These are phyloP conservation scores for Pardosa pseudoannulata DNA, from an alignment of 2,888 invertebrate species.

Conservation along the genomic window DNA sequence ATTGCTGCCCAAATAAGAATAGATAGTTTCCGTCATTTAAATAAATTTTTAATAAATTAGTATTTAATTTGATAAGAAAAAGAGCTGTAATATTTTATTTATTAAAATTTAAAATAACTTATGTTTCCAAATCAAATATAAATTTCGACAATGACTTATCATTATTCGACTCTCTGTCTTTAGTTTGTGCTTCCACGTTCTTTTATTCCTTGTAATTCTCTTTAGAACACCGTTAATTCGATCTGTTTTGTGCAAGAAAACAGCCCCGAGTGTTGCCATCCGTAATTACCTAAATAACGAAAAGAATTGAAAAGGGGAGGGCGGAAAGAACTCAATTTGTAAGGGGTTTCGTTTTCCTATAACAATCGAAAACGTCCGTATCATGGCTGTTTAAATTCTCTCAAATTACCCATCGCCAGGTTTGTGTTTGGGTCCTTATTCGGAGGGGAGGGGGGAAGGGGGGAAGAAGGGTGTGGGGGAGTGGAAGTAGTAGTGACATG, in stretches of 20 bases:
- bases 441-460: neutral
- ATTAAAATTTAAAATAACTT: too few relatives aligned
- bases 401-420: conserved; percentile 49
- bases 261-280: conserved; percentile 18
- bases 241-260: conserved; percentile 18
- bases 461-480: conserved; percentile 30
- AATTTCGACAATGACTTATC: too few relatives aligned
- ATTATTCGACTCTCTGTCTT: neutral
- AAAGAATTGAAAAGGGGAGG: conserved; percentile 20
- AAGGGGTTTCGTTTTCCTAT: conserved; percentile 60
- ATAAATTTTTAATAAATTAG: too few relatives aligned
- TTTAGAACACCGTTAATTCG: conserved; percentile 37
- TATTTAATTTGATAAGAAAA: too few relatives aligned
- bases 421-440: conserved; percentile 22
- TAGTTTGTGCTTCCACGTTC: neutral
- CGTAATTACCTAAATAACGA: conserved; percentile 23
- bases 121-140: too few relatives aligned
- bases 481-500: neutral
- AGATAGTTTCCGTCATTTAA: too few relatives aligned
- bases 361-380: conserved; percentile 68
- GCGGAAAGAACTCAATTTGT: conserved; percentile 56
- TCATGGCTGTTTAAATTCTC: conserved; percentile 68
- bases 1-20: too few relatives aligned
- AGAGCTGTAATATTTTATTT: too few relatives aligned
- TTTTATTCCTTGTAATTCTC: neutral